Evolutionary conservation across 2,797 vertebrate genomes (phyloP).

Genomic region (Corythornis leucogaster): DNA sequence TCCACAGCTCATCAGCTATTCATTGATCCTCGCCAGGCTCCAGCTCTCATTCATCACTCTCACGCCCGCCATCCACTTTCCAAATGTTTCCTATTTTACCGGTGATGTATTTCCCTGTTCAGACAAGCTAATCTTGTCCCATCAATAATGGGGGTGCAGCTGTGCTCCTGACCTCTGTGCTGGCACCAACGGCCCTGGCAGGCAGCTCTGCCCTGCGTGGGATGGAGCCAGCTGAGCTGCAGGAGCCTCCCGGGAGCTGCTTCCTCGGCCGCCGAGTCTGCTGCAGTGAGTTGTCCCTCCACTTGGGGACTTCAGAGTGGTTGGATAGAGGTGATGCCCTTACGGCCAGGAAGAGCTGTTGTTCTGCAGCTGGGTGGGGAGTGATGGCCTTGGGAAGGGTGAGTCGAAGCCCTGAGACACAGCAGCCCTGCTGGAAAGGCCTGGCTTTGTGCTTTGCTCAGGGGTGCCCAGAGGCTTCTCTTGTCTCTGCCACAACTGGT

Average conservation of each 20-base stretch:
- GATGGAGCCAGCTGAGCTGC: not conserved
- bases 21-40: not conserved
- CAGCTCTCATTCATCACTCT: constrained; percentile 11
- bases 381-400: not conserved
- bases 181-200: not conserved
- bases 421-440: not conserved
- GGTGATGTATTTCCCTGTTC: not conserved
- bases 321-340: not conserved
- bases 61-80: not conserved
- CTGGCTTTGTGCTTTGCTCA: not conserved
- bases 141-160: not conserved
- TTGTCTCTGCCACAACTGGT: not conserved
- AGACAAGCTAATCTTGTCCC: not conserved
- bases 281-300: not conserved
- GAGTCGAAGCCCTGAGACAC: not conserved
- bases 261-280: not conserved
- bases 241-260: not conserved
- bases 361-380: not conserved
- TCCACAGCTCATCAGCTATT: constrained; percentile 14
- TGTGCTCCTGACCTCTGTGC: not conserved
- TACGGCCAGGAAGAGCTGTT: not conserved
- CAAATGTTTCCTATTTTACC: not conserved
- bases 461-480: not conserved
- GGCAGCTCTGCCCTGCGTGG: rapidly evolving
- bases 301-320: rapidly evolving